A percentile compares a stretch with the other conserved stretches of the same genome.
These are phyloP conservation scores for Sylvilagus floridanus DNA, from an alignment of 2,797 vertebrate genomes.

Conservation along the genomic window DNA sequence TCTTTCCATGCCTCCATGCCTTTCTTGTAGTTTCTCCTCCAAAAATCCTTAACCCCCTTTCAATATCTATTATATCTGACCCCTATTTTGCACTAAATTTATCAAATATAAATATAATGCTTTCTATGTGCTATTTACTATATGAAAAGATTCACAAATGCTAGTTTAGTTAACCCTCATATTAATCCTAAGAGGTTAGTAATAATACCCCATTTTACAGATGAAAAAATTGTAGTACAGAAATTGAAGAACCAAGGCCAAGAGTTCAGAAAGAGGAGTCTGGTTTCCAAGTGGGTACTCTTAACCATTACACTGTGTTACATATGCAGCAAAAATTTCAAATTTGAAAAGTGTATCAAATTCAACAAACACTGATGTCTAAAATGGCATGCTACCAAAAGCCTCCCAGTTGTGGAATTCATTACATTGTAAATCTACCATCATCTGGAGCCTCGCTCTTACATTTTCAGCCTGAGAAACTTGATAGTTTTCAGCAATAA, in stretches of 20 bases:
- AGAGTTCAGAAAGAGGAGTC: neutral
- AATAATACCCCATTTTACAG: slow-evolving; percentile 30
- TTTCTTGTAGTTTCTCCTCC: slow-evolving; percentile 25
- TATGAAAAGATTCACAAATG: slow-evolving; percentile 41
- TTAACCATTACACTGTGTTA: neutral
- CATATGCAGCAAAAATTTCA: neutral
- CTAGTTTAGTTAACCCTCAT: neutral
- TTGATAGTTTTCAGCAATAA: slow-evolving; percentile 22
- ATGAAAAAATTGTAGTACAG: neutral
- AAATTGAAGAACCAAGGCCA: neutral
- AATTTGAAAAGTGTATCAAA: neutral
- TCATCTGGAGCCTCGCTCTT: neutral
- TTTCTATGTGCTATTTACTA: neutral
- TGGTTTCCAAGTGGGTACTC: neutral
- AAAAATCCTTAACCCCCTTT: neutral
- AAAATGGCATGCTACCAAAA: neutral
- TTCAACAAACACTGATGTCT: neutral
- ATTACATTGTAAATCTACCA: slow-evolving; percentile 8
- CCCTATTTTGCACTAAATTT: neutral
- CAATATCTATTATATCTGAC: neutral
- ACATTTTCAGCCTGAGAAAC: slow-evolving; percentile 46
- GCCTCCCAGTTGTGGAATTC: neutral
- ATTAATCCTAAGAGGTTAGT: neutral
- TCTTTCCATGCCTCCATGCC: neutral
- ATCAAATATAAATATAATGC: neutral